Evolutionary conservation across 2,797 vertebrate genomes (phyloP).

Genomic region (Melanotaenia maccullochi): DNA sequence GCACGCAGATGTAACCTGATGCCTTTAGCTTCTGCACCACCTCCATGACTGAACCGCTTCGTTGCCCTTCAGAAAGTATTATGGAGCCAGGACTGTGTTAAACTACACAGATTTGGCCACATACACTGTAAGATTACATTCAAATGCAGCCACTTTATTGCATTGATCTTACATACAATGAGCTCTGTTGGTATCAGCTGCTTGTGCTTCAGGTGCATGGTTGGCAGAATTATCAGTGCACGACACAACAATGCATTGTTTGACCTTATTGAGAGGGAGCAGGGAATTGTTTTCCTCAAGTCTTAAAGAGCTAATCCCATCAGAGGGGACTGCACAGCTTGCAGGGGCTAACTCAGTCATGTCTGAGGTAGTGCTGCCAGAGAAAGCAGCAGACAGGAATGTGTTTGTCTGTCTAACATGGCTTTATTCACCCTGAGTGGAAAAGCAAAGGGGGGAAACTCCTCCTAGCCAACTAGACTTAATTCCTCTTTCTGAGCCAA

Average conservation of each 20-base stretch:
- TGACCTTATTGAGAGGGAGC: constrained; percentile 67
- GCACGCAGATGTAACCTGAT: constrained; percentile 58
- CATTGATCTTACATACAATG: constrained; percentile 42
- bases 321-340: constrained; percentile 65
- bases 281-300: constrained; percentile 71
- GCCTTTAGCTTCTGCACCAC: constrained; percentile 44
- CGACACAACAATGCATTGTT: constrained; percentile 58
- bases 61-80: constrained; percentile 61
- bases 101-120: constrained; percentile 54
- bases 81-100: constrained; percentile 51
- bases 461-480: constrained; percentile 59
- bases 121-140: constrained; percentile 49
- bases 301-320: constrained; percentile 78
- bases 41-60: constrained; percentile 55
- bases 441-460: constrained; percentile 54
- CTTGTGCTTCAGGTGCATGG: constrained; percentile 42
- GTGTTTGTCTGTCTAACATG: constrained; percentile 73
- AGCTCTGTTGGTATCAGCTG: constrained; percentile 37
- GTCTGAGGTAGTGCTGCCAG: constrained; percentile 67
- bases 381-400: constrained; percentile 74
- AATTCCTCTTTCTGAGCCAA: constrained; percentile 53
- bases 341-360: constrained; percentile 66
- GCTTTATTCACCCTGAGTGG: constrained; percentile 58
- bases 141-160: constrained; percentile 41
- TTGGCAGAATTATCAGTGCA: constrained; percentile 54